phyloP scores from a whole-genome alignment of 92 coral and sea anemone species.

The Anthopleura xanthogrammica region DNA sequence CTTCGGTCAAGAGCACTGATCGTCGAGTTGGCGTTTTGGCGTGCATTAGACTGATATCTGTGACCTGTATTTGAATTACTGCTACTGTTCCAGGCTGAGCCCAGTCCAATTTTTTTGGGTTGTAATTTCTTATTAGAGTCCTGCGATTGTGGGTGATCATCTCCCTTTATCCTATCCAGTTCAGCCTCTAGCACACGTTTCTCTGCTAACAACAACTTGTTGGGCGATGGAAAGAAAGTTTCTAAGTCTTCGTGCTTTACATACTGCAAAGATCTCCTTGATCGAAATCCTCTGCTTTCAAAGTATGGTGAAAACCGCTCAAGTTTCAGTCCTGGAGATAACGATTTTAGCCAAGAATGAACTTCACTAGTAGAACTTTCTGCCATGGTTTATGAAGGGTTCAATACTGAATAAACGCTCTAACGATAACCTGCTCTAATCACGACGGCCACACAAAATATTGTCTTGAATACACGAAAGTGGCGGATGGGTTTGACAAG shows the following conservation, averaged over 20 bases:
- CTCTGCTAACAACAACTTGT: conserved; percentile 35
- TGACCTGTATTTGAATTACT: background rate
- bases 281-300: conserved; percentile 26
- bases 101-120: conserved; percentile 35
- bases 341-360: conserved; percentile 31
- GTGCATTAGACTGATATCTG: background rate
- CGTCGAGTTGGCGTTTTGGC: conserved; percentile 1
- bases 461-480: background rate
- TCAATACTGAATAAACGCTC: too few relatives aligned
- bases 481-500: background rate
- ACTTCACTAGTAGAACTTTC: conserved; percentile 18
- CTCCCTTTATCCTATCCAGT: conserved; percentile 14
- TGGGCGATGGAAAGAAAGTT: conserved; percentile 32
- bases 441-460: background rate
- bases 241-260: conserved; percentile 40
- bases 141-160: conserved; percentile 12
- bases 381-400: background rate
- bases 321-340: conserved; percentile 32
- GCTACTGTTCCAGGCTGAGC: conserved; percentile 8
- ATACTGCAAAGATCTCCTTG: conserved; percentile 31
- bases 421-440: too few relatives aligned
- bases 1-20: conserved; percentile 40
- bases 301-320: conserved; percentile 8
- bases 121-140: conserved; percentile 8
- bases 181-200: conserved; percentile 37